Conservation (phyloP, 2,888 invertebrate species). For the Reticulitermes lucifugus region DNA sequence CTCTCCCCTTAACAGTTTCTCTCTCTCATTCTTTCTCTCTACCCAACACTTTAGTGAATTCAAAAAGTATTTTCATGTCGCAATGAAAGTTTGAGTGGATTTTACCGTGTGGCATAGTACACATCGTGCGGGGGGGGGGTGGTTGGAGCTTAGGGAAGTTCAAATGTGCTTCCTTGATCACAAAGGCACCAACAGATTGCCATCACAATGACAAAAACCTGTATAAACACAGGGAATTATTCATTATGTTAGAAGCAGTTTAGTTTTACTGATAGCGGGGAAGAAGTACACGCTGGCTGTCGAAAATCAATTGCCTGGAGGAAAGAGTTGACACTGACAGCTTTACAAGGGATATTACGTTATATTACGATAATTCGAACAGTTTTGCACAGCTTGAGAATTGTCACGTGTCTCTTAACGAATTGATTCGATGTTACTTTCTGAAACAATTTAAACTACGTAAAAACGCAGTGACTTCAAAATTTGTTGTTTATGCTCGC, state of each 20-base stretch:
- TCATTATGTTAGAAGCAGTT: neutral
- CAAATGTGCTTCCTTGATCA: neutral
- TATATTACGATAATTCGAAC: too few species aligned
- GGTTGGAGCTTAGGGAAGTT: neutral
- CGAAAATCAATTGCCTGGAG: neutral
- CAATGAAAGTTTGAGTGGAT: constrained; percentile 52
- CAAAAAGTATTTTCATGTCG: constrained; percentile 53
- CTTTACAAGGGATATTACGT: neutral
- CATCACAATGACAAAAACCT: neutral
- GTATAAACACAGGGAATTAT: neutral
- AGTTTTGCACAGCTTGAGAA: too few species aligned
- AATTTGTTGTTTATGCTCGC: too few species aligned
- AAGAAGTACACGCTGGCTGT: neutral
- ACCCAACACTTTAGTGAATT: constrained; percentile 50
- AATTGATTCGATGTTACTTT: too few species aligned
- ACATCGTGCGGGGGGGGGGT: neutral
- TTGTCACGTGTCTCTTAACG: too few species aligned
- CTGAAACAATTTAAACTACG: too few species aligned
- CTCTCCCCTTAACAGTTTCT: neutral
- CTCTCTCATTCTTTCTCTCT: neutral
- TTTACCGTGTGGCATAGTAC: constrained; percentile 21
- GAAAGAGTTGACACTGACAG: neutral
- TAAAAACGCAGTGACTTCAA: too few species aligned
- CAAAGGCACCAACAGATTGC: neutral
- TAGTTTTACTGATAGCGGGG: neutral